Conservation (phyloP, 2,797 vertebrate species). For the Tragopan temminckii region DNA sequence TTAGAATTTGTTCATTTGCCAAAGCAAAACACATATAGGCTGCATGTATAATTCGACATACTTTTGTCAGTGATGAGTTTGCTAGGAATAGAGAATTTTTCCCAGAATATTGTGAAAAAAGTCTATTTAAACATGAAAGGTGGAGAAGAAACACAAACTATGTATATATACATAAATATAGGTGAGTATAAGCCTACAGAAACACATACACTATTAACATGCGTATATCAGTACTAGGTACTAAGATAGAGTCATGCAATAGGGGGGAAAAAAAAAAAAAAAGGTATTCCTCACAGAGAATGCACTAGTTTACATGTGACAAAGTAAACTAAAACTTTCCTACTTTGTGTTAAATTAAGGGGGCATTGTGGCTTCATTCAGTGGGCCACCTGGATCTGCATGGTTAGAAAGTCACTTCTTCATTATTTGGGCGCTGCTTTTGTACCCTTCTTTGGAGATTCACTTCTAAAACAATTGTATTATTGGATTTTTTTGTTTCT, state of each 20-base stretch:
- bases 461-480: neutral
- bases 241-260: neutral
- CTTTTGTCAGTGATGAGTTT: neutral
- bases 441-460: neutral
- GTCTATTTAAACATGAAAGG: neutral
- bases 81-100: neutral
- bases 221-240: neutral
- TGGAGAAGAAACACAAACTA: neutral
- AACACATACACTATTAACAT: neutral
- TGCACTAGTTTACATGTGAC: neutral
- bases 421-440: neutral
- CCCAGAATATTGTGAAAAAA: neutral
- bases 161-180: no score
- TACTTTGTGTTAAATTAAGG: neutral
- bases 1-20: neutral
- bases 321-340: neutral
- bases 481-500: neutral
- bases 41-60: accelerated
- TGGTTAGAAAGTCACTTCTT: neutral
- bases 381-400: neutral
- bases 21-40: neutral
- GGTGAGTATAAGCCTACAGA: neutral
- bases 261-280: neutral
- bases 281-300: neutral
- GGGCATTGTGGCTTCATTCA: neutral